These are phyloP conservation scores for Pseudopodoces humilis DNA, from an alignment of 2,113 vertebrate species.

Conservation along the genomic window DNA sequence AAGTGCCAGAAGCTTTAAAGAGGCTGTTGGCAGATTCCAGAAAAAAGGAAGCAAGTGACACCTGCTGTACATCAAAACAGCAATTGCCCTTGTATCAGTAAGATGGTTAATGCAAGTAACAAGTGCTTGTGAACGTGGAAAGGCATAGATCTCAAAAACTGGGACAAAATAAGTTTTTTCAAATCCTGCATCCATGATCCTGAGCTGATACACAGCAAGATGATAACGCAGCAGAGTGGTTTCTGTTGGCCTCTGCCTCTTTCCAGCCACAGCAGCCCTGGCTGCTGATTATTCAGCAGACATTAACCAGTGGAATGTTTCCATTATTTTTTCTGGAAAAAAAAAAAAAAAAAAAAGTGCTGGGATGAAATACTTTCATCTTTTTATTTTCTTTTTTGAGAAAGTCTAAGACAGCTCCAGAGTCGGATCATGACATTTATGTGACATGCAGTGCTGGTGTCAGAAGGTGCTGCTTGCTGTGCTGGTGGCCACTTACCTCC, in stretches of 20 bases:
- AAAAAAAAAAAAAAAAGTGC: background rate
- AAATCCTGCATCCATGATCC: background rate
- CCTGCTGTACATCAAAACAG: background rate
- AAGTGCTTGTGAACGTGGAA: background rate
- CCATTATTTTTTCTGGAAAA: background rate
- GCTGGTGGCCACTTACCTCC: background rate
- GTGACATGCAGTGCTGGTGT: background rate
- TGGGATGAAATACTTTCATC: background rate
- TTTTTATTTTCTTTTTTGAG: background rate
- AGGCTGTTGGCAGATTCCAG: background rate
- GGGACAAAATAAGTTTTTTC: background rate
- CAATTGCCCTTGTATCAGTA: background rate
- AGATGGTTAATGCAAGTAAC: background rate
- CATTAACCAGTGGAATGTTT: background rate
- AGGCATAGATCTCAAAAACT: background rate
- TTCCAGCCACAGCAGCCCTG: background rate
- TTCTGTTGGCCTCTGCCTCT: background rate
- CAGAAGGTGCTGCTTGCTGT: background rate
- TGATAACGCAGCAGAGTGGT: background rate
- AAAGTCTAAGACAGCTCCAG: background rate
- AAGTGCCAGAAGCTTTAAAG: background rate
- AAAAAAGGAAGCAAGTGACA: background rate
- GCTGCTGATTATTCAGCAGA: slow-evolving; percentile 21
- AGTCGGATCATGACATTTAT: accelerated
- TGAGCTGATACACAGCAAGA: background rate